These are phyloP conservation scores for Turritopsis dohrnii DNA, from an alignment of 30 jellyfish, hydroid and myxozoan genomes.

Conservation along the genomic window DNA sequence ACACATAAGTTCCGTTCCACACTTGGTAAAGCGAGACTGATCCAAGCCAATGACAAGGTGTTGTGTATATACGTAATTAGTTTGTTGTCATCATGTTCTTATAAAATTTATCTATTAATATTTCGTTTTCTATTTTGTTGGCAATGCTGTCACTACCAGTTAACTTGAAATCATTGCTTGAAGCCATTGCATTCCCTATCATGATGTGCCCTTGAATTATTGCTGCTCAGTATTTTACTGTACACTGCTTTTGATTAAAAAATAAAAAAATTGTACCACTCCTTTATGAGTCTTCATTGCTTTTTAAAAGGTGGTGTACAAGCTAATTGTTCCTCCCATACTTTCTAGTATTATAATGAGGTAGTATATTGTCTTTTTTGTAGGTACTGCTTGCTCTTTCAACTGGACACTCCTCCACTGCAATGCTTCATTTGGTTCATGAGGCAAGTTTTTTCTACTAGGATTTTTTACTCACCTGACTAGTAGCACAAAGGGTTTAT, in stretches of 20 bases:
- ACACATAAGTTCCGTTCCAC: constrained; percentile 90
- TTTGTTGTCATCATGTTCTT: not conserved
- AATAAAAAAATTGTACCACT: no score
- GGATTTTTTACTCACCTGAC: not conserved
- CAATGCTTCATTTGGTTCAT: constrained; percentile 53
- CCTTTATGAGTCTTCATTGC: no score
- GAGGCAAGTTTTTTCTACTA: constrained; percentile 85
- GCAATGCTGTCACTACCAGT: no score
- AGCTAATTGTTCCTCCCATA: not conserved
- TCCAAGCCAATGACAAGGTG: constrained; percentile 78
- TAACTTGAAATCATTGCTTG: no score
- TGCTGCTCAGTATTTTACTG: no score
- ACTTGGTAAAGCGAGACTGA: constrained; percentile 80
- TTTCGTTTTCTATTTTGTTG: no score
- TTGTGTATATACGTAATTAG: not conserved
- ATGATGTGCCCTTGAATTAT: no score
- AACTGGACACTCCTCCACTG: constrained; percentile 76
- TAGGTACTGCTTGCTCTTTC: constrained; percentile 85
- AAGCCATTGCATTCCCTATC: no score
- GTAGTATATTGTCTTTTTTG: not conserved
- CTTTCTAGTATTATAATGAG: not conserved
- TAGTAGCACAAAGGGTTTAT: not conserved
- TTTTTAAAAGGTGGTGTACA: no score
- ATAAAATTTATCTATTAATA: no score
- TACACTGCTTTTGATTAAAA: no score